Conservation (phyloP, 1,140 invertebrate genomes). For the Anadara kagoshimensis region DNA sequence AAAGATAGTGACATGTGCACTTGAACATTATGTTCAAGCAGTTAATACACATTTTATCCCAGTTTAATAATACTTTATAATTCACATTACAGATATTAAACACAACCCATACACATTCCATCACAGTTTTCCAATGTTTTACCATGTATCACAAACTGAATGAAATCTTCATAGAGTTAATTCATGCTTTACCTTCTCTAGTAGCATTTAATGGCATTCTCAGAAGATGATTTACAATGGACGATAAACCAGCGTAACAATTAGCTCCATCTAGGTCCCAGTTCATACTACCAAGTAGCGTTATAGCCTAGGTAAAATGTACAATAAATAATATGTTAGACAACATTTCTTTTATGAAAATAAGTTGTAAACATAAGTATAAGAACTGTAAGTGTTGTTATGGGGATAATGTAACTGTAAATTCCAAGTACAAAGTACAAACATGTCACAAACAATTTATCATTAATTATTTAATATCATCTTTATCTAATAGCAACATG, state of each 20-base stretch:
- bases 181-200: slow-evolving; percentile 74
- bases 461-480: too few species aligned
- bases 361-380: neutral
- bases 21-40: neutral
- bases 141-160: neutral
- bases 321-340: slow-evolving; percentile 7
- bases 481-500: too few species aligned
- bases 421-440: too few species aligned
- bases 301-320: slow-evolving; percentile 77
- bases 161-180: neutral
- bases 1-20: neutral
- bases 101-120: too few species aligned
- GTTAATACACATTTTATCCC: too few species aligned
- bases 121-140: too few species aligned
- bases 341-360: neutral
- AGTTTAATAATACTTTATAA: too few species aligned
- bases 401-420: too few species aligned
- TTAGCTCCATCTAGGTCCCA: slow-evolving; percentile 83
- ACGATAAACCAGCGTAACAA: slow-evolving; percentile 82
- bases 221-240: slow-evolving; percentile 83
- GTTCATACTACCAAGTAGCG: slow-evolving; percentile 80
- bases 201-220: slow-evolving; percentile 80
- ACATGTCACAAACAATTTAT: too few species aligned
- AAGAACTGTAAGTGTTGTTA: neutral
- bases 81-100: too few species aligned